Base-by-base conservation (phyloP, 2,797 vertebrate species). In the Sciaenops ocellatus region DNA sequence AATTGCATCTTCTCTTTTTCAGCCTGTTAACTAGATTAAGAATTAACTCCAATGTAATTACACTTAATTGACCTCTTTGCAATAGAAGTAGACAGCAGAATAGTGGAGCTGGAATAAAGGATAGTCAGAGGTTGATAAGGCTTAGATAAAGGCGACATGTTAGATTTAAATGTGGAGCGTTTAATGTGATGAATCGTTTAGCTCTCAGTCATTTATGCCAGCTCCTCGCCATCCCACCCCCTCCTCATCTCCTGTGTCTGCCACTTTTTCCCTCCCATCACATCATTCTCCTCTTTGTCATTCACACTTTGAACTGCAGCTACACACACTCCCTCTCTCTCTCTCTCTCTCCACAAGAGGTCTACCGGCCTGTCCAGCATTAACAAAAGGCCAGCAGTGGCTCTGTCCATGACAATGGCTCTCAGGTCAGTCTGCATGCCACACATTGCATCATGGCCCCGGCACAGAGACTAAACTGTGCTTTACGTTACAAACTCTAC, bases 261-360 rank as follows among this genome's bases (percentile, higher is more conserved):
- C 44, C 76, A 64, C 80, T 73, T 52, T 41, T 52, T 34, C 50
- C 83, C 75, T 83, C 81, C 59, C 86, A 64, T 85, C 86, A 67
- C 81, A 73, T 80, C 85, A 75, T 64, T 86, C 85, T 85, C 74
- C 72, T 82, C 86, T 92, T 91, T 93, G 88, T 92, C 85, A 87
- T 92, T 92, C 86, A 80, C 81, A 84, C 87, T 89, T 89, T 91
- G 83, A 92, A 90, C 77, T 87, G 78, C 85, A 80, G 68, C 72
- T 65, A 61, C 82, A 74, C 62, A 78, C 74, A 55, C 20, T 10
- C 65, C 60, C 63, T 20, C 50, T 16, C 64, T 64, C 68, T 26
- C 51, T 9, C 34, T 34, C 34, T 8, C 34, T 48, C 85, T 74
- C 79, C n/a, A 55, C 60, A 66, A 84, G 86, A 75, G 85, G 86